These are phyloP conservation scores for Esperia sulphurella DNA, from an alignment of 2,888 invertebrate species.

Conservation along the genomic window DNA sequence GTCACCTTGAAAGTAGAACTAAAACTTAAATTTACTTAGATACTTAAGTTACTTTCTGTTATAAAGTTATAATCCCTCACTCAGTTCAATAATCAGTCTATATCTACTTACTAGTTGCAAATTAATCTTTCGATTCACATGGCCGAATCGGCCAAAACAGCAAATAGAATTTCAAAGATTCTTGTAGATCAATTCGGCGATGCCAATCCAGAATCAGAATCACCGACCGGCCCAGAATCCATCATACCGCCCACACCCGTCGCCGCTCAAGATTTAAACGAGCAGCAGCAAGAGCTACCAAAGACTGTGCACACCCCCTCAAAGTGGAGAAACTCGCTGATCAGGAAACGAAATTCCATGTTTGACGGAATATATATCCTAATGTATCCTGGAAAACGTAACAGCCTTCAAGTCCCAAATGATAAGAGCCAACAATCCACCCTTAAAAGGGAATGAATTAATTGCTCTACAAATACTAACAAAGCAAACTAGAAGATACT, in stretches of 20 bases:
- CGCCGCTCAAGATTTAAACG: neutral
- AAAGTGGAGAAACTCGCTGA: neutral
- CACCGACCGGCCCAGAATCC: neutral
- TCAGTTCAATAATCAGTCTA: neutral
- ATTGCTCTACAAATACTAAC: neutral
- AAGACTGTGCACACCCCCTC: neutral
- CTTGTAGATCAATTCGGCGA: neutral
- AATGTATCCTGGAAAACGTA: slow-evolving; percentile 1
- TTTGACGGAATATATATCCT: slow-evolving; percentile 4
- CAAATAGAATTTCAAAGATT: neutral
- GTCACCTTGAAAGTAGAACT: neutral
- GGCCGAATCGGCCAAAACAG: neutral
- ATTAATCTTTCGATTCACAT: neutral
- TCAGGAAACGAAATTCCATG: neutral
- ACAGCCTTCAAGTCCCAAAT: neutral
- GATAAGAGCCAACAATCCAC: neutral
- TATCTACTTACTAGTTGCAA: neutral
- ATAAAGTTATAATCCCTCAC: neutral
- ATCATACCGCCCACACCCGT: neutral
- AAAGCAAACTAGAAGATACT: neutral
- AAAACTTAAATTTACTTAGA: neutral
- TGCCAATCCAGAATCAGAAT: neutral
- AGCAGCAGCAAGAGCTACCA: neutral
- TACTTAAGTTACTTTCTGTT: neutral
- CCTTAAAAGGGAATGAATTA: neutral